Evolutionary conservation across 1,140 invertebrate species (phyloP).

Genomic region (Lepidurus arcticus): DNA sequence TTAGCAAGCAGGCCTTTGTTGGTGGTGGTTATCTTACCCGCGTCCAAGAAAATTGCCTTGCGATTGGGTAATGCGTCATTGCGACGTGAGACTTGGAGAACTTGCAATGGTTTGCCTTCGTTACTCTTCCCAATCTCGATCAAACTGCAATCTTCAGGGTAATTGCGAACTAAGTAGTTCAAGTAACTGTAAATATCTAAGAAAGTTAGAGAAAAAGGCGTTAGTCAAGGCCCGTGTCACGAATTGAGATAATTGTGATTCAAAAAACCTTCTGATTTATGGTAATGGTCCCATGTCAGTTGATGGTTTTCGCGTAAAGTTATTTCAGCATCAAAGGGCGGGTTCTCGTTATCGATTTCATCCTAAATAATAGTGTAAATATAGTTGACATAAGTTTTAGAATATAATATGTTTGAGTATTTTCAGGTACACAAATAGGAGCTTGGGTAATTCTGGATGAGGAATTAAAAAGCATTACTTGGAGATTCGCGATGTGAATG

Average conservation of each 20-base stretch:
- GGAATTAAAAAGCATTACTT: slow-evolving; percentile 45
- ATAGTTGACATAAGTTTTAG: not conserved
- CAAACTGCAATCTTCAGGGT: slow-evolving; percentile 59
- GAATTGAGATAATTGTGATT: not conserved
- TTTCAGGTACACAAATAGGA: no score
- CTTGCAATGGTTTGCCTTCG: slow-evolving; percentile 65
- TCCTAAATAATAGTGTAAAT: slow-evolving; percentile 47
- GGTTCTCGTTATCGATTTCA: slow-evolving; percentile 71
- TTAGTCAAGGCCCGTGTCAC: slow-evolving; percentile 41
- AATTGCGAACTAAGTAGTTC: slow-evolving; percentile 64
- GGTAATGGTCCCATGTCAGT: slow-evolving; percentile 42
- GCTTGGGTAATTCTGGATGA: no score
- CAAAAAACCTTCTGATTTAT: slow-evolving; percentile 31
- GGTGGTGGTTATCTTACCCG: not conserved
- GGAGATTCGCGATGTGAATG: slow-evolving; percentile 62
- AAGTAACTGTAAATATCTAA: slow-evolving; percentile 55
- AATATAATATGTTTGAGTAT: not conserved
- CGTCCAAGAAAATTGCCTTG: not conserved
- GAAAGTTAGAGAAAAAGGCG: slow-evolving; percentile 43
- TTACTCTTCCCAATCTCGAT: slow-evolving; percentile 67
- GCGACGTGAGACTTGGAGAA: slow-evolving; percentile 53
- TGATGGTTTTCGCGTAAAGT: slow-evolving; percentile 43
- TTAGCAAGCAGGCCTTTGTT: not conserved
- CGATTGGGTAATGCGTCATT: slow-evolving; percentile 35
- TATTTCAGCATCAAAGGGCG: slow-evolving; percentile 48